phyloP scores from a whole-genome alignment of 2,797 vertebrate genomes.

The Cuniculus paca region DNA sequence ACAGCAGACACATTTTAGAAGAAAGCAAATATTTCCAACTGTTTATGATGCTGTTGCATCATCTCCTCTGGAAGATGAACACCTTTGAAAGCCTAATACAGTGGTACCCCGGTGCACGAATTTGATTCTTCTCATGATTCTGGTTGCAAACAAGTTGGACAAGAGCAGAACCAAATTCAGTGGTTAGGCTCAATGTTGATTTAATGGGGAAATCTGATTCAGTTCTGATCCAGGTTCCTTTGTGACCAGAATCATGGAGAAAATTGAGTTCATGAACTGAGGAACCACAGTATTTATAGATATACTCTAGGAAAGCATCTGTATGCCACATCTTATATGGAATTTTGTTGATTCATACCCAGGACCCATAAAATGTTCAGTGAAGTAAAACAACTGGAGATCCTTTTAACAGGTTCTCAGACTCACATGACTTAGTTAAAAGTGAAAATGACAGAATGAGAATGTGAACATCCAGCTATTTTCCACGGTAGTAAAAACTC shows the following conservation, averaged over 20 bases:
- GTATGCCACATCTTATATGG: neutral
- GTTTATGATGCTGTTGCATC: neutral
- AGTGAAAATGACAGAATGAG: neutral
- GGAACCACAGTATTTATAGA: neutral
- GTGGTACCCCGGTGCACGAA: neutral
- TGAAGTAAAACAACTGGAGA: neutral
- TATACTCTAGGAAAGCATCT: neutral
- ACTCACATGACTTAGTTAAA: neutral
- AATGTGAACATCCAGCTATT: neutral
- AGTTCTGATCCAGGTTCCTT: neutral
- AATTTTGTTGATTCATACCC: neutral
- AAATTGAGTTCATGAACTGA: neutral
- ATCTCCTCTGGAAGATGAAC: neutral
- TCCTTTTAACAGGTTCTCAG: neutral
- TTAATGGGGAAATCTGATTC: neutral
- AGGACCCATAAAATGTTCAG: neutral
- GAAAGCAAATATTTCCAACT: neutral
- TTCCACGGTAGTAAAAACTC: neutral
- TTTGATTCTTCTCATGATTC: neutral
- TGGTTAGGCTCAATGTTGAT: neutral
- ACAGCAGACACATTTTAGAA: neutral
- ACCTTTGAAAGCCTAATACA: neutral
- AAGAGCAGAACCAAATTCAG: neutral
- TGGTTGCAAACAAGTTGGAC: neutral
- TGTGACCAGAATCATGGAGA: neutral